Evolutionary conservation across 2,888 invertebrate species (phyloP), one percentile per base, ranked within the genome.

Genomic region (Lutraria lutraria): DNA sequence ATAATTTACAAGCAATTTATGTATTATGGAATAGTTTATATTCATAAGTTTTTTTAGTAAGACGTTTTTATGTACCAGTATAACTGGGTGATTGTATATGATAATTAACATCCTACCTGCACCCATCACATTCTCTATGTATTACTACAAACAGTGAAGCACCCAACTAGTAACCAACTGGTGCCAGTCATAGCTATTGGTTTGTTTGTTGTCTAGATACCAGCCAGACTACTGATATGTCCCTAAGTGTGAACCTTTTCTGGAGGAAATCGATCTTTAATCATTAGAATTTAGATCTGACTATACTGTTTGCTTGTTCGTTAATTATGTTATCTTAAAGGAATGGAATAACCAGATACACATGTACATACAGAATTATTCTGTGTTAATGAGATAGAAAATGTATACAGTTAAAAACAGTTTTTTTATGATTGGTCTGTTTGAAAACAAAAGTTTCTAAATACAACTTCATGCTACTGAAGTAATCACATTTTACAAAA

Each of bases 181-280:
- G 76, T 76, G 76, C 76, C 76, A 76, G 76, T 76, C 76, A 34
- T 76, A 76, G 72, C 72, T 72, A 29, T 19, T 31, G 31, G 25
- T 72, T 12, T 72, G 72, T 72, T 10, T 31, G 8, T 56, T 76
- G 76, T 13, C 76, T 16, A 16, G 34, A 19, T 1, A 31, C 29
- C 76, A 6, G 34, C 76, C 76, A 76, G 76, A 34, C 16, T 76
- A 31, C 12, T 76, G 15, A 31, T 34, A 76, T 76, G 76, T 31
- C 76, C 29, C n/a, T n/a, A 21, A 63, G 63, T 31, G 31, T 76
- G 31, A 25, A 25, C 63, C n/a, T 68, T 2, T 43, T 68, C 63
- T 15, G 56, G 3, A 8, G 12, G 56, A 56, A 16, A 8, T 12
- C 56, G 12, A 19, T 56, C 56, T 56, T 16, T 8, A 56, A 56